A percentile compares a stretch with the other conserved stretches of the same genome.
Evolutionary conservation across 1,140 invertebrate species (phyloP).

Genomic region (Drosophila simulans): DNA sequence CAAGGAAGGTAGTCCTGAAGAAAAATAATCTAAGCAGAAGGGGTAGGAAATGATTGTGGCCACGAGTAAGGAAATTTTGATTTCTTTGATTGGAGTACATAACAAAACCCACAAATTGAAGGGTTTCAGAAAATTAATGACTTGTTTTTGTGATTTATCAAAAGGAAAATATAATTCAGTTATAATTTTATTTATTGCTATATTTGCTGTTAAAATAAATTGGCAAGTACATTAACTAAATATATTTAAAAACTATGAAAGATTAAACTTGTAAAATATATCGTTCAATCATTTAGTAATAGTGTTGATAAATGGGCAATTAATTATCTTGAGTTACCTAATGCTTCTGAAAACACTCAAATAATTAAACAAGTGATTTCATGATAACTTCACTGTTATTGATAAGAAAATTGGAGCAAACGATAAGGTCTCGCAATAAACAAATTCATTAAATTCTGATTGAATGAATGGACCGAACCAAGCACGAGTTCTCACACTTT

Average conservation of each 20-base stretch:
- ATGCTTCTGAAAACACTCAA: conserved; percentile 1
- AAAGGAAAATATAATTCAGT: background rate
- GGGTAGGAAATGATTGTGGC: conserved; percentile 4
- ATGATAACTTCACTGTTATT: conserved; percentile 10
- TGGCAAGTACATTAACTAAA: no score
- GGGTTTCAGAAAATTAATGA: background rate
- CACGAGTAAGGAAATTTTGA: background rate
- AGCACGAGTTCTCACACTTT: background rate
- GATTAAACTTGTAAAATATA: background rate
- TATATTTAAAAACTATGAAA: background rate
- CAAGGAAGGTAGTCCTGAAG: background rate
- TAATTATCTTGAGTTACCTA: conserved; percentile 6
- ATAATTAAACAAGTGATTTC: background rate
- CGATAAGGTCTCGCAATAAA: conserved; percentile 19
- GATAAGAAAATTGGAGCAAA: conserved; percentile 6
- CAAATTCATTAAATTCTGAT: conserved; percentile 16
- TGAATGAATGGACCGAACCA: background rate
- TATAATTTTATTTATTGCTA: background rate
- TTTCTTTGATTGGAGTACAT: background rate
- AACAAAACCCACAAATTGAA: background rate
- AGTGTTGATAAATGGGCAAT: conserved; percentile 1
- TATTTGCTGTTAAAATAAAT: no score
- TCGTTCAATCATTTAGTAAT: background rate
- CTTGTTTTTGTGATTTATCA: background rate
- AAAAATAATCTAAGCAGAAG: background rate